Conservation (phyloP, 2,797 vertebrate genomes). For the Syndactyla subalaris region DNA sequence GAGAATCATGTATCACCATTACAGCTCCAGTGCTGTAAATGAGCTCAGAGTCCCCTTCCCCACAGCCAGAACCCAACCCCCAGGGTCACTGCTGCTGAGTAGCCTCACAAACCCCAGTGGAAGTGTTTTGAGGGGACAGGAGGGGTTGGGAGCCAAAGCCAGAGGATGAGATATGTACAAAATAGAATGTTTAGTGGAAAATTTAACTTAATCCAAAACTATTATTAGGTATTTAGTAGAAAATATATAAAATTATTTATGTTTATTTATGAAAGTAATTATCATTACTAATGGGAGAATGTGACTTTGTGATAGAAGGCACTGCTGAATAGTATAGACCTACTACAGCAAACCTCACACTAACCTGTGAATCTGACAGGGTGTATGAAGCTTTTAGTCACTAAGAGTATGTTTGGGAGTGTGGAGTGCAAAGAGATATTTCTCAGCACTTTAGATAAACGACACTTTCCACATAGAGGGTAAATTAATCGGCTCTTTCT, state of each 20-base stretch:
- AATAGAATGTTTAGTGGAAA: background rate
- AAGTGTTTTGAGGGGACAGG: background rate
- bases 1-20: rapidly evolving
- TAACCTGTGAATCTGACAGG: background rate
- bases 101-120: background rate
- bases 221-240: background rate
- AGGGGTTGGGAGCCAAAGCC: background rate
- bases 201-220: background rate
- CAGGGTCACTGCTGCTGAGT: background rate
- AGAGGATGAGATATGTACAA: background rate
- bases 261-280: background rate
- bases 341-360: background rate
- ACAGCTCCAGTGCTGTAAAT: background rate
- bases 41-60: background rate
- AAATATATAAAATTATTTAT: background rate
- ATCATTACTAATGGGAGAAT: background rate
- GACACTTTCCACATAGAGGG: background rate
- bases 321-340: background rate
- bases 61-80: background rate
- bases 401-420: background rate
- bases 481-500: background rate
- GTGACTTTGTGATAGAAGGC: background rate
- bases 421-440: background rate
- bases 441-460: background rate
- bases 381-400: background rate